These are phyloP conservation scores for Spodoptera exigua DNA, from an alignment of 2,888 invertebrate genomes.

Conservation along the genomic window DNA sequence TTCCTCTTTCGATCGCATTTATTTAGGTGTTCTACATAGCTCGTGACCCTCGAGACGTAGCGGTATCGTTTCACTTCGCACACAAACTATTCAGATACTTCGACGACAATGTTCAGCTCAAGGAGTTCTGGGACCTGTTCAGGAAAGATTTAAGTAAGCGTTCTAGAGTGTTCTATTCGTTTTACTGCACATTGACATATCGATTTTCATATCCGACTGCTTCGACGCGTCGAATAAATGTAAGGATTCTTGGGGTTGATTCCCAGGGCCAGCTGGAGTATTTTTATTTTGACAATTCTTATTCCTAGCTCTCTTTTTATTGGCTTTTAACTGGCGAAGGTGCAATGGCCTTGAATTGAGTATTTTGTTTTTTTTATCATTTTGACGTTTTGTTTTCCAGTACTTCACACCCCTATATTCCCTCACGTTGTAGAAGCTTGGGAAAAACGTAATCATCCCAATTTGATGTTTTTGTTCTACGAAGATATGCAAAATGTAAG, in stretches of 20 bases:
- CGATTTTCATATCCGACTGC: no score
- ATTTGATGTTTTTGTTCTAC: slow-evolving; percentile 93
- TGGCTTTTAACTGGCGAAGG: no score
- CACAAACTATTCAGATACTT: slow-evolving; percentile 74
- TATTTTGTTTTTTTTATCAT: neutral
- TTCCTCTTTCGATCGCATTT: slow-evolving; percentile 1
- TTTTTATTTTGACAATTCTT: no score
- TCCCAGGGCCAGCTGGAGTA: no score
- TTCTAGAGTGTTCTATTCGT: neutral
- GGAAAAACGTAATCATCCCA: slow-evolving; percentile 89
- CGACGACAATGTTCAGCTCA: slow-evolving; percentile 65
- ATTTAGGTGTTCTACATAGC: slow-evolving; percentile 91
- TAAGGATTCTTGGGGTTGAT: no score
- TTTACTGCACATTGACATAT: no score
- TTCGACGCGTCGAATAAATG: no score
- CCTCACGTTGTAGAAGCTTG: slow-evolving; percentile 93
- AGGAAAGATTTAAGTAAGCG: slow-evolving; percentile 71
- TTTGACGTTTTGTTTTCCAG: slow-evolving; percentile 73
- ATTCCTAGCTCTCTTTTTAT: no score
- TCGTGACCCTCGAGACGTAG: slow-evolving; percentile 94
- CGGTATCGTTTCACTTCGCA: slow-evolving; percentile 94
- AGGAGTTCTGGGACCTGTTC: slow-evolving; percentile 75
- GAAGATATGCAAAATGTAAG: slow-evolving; percentile 91
- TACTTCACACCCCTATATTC: slow-evolving; percentile 92
- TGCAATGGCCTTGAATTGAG: no score